A percentile compares a stretch with the other conserved stretches of the same genome.
phyloP scores from a whole-genome alignment of 1,140 invertebrate species.

The Macrostomum lignano region DNA sequence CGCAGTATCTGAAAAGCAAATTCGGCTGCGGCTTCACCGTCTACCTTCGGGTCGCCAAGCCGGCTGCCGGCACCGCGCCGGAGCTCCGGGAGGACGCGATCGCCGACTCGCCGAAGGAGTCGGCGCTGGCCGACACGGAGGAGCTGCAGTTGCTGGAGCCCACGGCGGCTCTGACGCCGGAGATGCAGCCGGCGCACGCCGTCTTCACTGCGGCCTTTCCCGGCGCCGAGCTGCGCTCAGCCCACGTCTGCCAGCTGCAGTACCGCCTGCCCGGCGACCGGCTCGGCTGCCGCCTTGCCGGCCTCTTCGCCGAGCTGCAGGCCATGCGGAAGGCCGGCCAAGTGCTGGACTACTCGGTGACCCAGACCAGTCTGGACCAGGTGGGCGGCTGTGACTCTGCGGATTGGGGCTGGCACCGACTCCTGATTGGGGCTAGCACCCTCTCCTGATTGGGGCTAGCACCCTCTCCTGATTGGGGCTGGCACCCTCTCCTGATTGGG shows the following conservation, averaged over 20 bases:
- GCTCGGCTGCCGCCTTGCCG: conserved; percentile 7
- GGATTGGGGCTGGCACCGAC: too few relatives aligned
- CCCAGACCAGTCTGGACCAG: conserved; percentile 52
- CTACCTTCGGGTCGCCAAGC: conserved; percentile 16
- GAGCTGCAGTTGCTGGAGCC: conserved; percentile 6
- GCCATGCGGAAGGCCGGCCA: conserved; percentile 39
- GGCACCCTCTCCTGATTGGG: too few relatives aligned
- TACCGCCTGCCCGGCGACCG: conserved; percentile 5
- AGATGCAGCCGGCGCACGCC: conserved; percentile 1
- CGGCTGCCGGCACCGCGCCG: conserved; percentile 3
- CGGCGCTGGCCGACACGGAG: conserved; percentile 3
- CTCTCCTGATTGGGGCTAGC: too few relatives aligned
- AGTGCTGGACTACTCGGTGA: conserved; percentile 49
- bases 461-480: too few relatives aligned
- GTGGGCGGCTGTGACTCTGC: too few relatives aligned
- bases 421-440: too few relatives aligned
- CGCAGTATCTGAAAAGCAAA: conserved; percentile 29
- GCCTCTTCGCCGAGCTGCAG: too few relatives aligned
- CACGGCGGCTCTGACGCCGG: not conserved
- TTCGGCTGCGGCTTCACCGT: conserved; percentile 31
- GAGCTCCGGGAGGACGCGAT: not conserved
- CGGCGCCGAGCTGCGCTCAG: not conserved
- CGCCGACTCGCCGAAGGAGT: not conserved
- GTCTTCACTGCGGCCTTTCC: conserved; percentile 6
- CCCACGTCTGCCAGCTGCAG: conserved; percentile 1